Percentiles rank a stretch among this genome's conserved stretches.
Evolutionary conservation across 2,797 vertebrate species (phyloP).

Genomic region (Carduelis carduelis): DNA sequence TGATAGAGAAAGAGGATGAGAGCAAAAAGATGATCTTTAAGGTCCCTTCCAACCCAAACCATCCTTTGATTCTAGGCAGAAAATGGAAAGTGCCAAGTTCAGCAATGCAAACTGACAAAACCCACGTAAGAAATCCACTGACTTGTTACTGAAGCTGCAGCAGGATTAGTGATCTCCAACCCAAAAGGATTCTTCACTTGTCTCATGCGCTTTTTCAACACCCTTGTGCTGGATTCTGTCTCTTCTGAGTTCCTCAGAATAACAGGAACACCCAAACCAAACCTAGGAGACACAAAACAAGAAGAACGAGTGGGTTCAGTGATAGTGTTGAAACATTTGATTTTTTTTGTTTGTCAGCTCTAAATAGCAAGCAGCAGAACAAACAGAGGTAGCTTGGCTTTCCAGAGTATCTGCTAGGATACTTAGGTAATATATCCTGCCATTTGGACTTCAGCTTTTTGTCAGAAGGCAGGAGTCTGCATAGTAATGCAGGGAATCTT

Average conservation of each 20-base stretch:
- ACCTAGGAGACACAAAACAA: constrained; percentile 74
- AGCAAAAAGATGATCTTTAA: not conserved
- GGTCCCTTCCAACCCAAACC: not conserved
- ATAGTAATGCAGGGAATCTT: not conserved
- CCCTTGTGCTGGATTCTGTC: constrained; percentile 73
- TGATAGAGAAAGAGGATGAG: not conserved
- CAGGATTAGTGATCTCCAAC: constrained; percentile 77
- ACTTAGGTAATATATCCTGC: not conserved
- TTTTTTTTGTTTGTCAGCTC: not conserved
- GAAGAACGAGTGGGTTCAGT: not conserved
- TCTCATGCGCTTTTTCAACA: constrained; percentile 89
- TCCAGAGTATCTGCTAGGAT: not conserved
- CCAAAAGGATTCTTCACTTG: constrained; percentile 93
- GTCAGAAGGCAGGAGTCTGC: not conserved
- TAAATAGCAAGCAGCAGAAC: not conserved
- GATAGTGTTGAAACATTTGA: not conserved
- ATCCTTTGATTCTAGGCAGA: not conserved
- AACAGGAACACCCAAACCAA: constrained; percentile 91
- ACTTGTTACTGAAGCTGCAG: constrained; percentile 82
- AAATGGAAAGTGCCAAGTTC: not conserved
- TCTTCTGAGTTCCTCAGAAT: constrained; percentile 92
- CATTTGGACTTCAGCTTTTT: not conserved
- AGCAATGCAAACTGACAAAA: not conserved
- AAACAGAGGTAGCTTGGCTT: not conserved
- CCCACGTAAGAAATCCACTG: constrained; percentile 29